phyloP scores from a whole-genome alignment of 1,140 invertebrate genomes.

The Pachyrhynchus sulphureomaculatus region DNA sequence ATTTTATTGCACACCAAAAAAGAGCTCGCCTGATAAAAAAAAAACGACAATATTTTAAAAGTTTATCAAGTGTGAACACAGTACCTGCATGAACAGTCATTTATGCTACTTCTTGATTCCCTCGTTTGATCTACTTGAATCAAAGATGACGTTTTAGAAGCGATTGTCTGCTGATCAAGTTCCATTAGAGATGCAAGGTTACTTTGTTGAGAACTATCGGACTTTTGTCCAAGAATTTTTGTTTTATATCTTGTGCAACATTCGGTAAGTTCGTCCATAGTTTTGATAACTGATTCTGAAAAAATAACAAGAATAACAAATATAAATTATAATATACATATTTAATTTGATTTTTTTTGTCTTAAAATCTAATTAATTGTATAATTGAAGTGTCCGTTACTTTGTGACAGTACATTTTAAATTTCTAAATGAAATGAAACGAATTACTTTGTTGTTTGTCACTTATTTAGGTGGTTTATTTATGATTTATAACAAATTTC shows the following conservation, averaged over 20 bases:
- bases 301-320: not conserved
- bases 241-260: slow-evolving; percentile 13
- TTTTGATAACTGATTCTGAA: slow-evolving; percentile 25
- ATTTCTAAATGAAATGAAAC: too few relatives aligned
- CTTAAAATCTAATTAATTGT: slow-evolving; percentile 6
- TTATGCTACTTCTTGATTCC: slow-evolving; percentile 15
- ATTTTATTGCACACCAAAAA: too few relatives aligned
- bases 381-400: too few relatives aligned
- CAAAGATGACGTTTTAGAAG: slow-evolving; percentile 2
- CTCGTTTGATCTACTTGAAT: slow-evolving; percentile 16
- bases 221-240: slow-evolving; percentile 5
- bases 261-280: slow-evolving; percentile 23
- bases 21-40: too few relatives aligned
- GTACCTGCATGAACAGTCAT: slow-evolving; percentile 25
- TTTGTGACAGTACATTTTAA: too few relatives aligned
- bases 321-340: not conserved
- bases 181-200: slow-evolving; percentile 21
- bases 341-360: not conserved
- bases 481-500: too few relatives aligned
- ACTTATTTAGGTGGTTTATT: too few relatives aligned
- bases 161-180: slow-evolving; percentile 13
- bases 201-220: not conserved
- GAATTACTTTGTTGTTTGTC: too few relatives aligned
- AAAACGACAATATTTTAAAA: too few relatives aligned
- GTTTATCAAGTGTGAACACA: too few relatives aligned